These are phyloP conservation scores for Mormyrus lacerda DNA, from an alignment of 2,113 vertebrate species.

Conservation along the genomic window DNA sequence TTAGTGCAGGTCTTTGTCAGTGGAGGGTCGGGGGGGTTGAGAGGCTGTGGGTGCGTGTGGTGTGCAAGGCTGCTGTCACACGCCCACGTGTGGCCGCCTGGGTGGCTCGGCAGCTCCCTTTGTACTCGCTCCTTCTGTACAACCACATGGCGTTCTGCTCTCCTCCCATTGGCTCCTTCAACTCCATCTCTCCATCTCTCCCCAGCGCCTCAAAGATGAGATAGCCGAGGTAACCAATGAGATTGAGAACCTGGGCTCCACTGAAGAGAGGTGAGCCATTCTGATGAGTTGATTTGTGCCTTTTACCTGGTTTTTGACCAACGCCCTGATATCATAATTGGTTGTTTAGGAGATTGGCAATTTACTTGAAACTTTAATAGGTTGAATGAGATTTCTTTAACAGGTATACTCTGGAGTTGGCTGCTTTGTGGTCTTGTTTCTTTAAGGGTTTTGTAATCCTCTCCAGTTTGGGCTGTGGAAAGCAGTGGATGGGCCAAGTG, in stretches of 20 bases:
- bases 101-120: background rate
- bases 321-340: background rate
- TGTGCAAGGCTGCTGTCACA: background rate
- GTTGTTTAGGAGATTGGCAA: background rate
- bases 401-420: background rate
- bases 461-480: background rate
- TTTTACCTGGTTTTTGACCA: background rate
- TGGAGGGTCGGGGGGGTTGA: background rate
- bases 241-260: constrained; percentile 92
- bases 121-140: background rate
- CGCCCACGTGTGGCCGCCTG: background rate
- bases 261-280: constrained; percentile 81
- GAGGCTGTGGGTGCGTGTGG: background rate
- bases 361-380: background rate
- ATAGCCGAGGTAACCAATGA: constrained; percentile 95
- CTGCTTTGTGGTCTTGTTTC: background rate
- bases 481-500: background rate
- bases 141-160: background rate
- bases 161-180: background rate
- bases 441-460: constrained; percentile 57
- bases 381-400: background rate
- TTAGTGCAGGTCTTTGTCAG: background rate
- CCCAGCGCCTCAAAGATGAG: constrained; percentile 93
- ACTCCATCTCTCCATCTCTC: background rate
- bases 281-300: background rate